Percentiles rank a stretch among this genome's conserved stretches.
phyloP scores from a whole-genome alignment of 2,888 invertebrate genomes.

The Standfussiana lucernea region DNA sequence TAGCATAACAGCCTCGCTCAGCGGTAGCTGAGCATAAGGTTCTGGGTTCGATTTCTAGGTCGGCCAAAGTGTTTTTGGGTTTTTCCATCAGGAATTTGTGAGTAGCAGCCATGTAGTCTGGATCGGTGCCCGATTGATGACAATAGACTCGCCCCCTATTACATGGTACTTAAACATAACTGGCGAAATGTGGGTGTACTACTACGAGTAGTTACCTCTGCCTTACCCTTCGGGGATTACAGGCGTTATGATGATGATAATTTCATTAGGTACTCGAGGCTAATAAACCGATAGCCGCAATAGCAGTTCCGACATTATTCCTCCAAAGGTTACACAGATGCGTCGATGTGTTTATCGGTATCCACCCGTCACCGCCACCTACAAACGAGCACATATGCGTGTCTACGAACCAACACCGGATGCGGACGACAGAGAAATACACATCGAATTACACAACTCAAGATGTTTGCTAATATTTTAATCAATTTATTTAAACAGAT shows the following conservation, averaged over 20 bases:
- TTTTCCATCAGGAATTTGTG: not conserved
- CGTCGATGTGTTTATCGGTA: constrained; percentile 27
- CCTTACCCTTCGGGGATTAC: not conserved
- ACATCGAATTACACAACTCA: constrained; percentile 44
- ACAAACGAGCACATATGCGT: constrained; percentile 49
- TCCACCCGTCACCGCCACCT: constrained; percentile 36
- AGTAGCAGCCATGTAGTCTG: not conserved
- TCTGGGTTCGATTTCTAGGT: not conserved
- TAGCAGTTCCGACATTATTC: constrained; percentile 10
- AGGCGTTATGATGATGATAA: not conserved
- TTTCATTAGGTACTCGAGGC: not conserved
- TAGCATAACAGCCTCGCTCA: not conserved
- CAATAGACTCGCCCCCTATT: not conserved
- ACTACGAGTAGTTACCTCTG: not conserved
- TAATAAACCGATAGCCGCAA: no score
- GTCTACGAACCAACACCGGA: constrained; percentile 50
- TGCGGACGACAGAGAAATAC: constrained; percentile 45
- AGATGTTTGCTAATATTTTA: constrained; percentile 42
- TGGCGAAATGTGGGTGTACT: not conserved
- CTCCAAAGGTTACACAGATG: constrained; percentile 18
- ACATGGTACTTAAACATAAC: not conserved
- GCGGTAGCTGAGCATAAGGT: not conserved
- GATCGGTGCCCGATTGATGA: not conserved
- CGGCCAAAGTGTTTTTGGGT: not conserved
- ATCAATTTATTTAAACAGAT: constrained; percentile 18